Base-by-base conservation (phyloP, 2,797 vertebrate genomes). In the Hydrocynus forskahlii region DNA sequence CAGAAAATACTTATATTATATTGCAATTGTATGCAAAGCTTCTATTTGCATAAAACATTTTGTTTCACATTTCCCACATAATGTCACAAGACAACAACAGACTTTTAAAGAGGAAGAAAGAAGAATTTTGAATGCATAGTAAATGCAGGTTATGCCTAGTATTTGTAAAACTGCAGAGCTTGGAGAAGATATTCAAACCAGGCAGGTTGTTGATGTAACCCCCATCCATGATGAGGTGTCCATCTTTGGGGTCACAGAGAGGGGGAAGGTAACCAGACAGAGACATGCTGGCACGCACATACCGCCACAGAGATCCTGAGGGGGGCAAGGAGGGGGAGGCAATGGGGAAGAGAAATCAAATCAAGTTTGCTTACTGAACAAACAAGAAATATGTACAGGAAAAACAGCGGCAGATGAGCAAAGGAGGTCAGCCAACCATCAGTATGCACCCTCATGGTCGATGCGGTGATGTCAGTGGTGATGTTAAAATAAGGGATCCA, bases 191-290 rank as follows among this genome's bases (percentile, higher is more conserved):
- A 35, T 48, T 79, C 82, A 73, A 25, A 94, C 94, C 94, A 87
- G 94, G 97, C 19, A 99, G 92, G 83, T 98, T 98, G 92, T 99
- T 98, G 91, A 98, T 97, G 83, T 98, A 99, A 73, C 98, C 97
- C 45, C 97, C 97, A 0, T 99, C 97, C 97, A 98, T 99, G 85
- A 99, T 91, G 73, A 98, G 94, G 84, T 98, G 97, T 57, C 98
- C 97, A 0, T 98, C 98, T 92, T 98, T 99, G 0, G 98, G 98
- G 90, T 99, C 96, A 19, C 97, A 99, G 29, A 99, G 95, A 0
- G 97, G 97, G 9, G 98, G 97, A 89, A 99, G 94, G 67, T 99
- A 99, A 50, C 97, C 97, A 0, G 97, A 99, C 9, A 98, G 95
- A 78, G 97, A 98, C 97, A 98, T 98, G 93, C 97, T 99, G 91